Evolutionary conservation across 2,888 invertebrate species (phyloP).

Genomic region (Bimastos eiseni): DNA sequence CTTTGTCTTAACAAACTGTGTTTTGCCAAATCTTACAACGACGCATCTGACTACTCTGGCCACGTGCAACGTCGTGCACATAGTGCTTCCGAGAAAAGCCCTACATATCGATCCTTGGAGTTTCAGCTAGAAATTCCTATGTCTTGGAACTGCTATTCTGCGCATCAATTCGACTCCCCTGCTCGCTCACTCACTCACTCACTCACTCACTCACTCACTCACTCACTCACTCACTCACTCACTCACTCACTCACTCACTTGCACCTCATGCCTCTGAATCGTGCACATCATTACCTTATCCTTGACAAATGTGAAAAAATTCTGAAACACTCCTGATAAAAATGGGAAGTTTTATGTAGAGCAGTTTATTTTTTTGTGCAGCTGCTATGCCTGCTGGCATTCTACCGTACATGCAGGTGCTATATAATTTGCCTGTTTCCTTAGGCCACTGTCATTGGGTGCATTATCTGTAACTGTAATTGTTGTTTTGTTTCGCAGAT

Average conservation of each 20-base stretch:
- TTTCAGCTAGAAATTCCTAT: neutral
- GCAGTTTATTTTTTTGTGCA: neutral
- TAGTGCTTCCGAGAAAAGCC: neutral
- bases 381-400: neutral
- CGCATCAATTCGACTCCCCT: neutral
- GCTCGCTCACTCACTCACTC: neutral
- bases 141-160: neutral
- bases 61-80: no score
- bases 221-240: neutral
- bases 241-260: neutral
- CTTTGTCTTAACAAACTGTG: no score
- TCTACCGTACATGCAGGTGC: neutral
- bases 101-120: neutral
- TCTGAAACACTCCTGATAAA: neutral
- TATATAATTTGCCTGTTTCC: neutral
- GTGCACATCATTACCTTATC: neutral
- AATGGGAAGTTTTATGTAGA: neutral
- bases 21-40: no score
- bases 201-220: no score
- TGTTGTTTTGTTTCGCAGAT: slow-evolving; percentile 67
- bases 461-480: neutral
- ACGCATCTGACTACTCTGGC: no score
- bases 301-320: neutral
- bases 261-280: neutral
- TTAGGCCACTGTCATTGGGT: neutral